Evolutionary conservation across 2,797 vertebrate genomes (phyloP).

Genomic region (Gobio occitaniae): DNA sequence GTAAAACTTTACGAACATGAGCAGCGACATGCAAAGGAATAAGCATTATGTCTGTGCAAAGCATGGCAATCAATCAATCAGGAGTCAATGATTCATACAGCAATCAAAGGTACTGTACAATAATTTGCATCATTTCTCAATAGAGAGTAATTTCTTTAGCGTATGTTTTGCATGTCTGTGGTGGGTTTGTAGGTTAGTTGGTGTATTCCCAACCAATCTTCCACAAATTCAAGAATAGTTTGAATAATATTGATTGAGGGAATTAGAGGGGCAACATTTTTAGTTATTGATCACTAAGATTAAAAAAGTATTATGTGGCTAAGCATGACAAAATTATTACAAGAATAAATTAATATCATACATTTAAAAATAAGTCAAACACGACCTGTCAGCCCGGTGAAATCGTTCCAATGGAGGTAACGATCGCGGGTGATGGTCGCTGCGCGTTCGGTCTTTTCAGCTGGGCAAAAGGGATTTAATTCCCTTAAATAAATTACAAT

Average conservation of each 20-base stretch:
- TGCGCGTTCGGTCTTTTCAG: no score
- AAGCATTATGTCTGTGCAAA: conserved; percentile 21
- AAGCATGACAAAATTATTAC: not conserved
- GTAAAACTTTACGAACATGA: not conserved
- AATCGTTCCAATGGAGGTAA: no score
- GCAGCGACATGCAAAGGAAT: not conserved
- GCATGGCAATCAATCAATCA: not conserved
- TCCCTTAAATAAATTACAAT: no score
- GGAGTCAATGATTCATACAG: not conserved
- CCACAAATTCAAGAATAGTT: not conserved
- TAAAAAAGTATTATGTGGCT: not conserved
- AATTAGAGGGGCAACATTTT: not conserved
- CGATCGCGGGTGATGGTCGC: no score
- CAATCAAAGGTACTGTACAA: conserved; percentile 38
- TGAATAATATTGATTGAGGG: not conserved
- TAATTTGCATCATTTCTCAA: not conserved
- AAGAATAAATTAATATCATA: not conserved
- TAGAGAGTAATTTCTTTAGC: not conserved
- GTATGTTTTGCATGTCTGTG: not conserved
- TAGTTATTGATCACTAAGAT: not conserved
- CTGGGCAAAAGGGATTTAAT: no score
- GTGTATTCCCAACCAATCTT: not conserved
- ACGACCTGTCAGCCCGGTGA: not conserved
- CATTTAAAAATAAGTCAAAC: not conserved
- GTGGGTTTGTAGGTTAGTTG: not conserved